Evolutionary conservation across 2,113 vertebrate genomes (phyloP), one percentile per base, ranked within the genome.

Genomic region (Salvator merianae): DNA sequence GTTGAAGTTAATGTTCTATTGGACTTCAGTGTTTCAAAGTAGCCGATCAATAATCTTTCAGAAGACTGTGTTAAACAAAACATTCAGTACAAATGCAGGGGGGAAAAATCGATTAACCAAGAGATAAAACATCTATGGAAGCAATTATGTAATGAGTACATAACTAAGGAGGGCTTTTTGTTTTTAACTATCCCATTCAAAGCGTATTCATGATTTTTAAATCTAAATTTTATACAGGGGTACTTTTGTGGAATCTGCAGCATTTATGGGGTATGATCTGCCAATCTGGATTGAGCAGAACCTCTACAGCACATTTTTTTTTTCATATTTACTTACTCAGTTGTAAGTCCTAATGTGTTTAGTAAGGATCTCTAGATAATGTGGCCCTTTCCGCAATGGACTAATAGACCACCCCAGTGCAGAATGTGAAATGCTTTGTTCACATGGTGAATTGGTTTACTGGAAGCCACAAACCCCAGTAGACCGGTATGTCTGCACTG

Each of bases 181-280:
- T 83, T 55, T 72, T 87, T 62, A 88, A 87, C 88, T 92, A 83
- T 86, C 89, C 85, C 88, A 77, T 43, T 93, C 12, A 1, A 90
- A 88, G 73, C 38, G 38, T 38, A 86, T 87, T 87, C 89, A 78
- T 59, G 86, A 91, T 77, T 84, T 77, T 36, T 84, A 77, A 70
- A 70, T 84, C 76, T 77, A 84, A 70, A 70, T 84, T 77, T 77
- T 71, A 91, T 84, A 18, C 83, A 77, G 84, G 43, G 30, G 70
- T 0, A 0, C 82, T 88, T 55, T 55, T 55, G 53, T 55, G 53
- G 53, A 16, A 55, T 55, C 14, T 3, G 10, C 53, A 55, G 53
- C 53, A 55, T 16, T 55, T 55, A 18, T 50, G 20, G 20, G 50
- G 32, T 55, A 62, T 84, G n/a, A 55, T 40, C 36, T 59, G 36